phyloP scores from a whole-genome alignment of 2,797 vertebrate genomes.

The Neoniphon sammara region DNA sequence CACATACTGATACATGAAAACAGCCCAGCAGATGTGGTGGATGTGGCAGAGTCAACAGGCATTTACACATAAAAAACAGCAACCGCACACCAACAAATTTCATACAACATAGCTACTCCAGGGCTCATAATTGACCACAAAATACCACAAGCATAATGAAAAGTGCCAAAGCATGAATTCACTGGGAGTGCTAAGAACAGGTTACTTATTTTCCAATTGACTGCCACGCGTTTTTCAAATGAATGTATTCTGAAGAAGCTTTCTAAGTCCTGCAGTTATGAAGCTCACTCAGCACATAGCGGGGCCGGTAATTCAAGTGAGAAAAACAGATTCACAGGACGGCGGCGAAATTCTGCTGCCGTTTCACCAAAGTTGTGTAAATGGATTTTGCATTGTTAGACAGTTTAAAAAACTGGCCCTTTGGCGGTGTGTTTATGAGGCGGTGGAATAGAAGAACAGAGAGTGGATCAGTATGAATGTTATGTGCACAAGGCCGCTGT shows the following conservation, averaged over 20 bases:
- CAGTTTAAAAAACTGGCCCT: conserved; percentile 44
- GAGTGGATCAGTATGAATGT: conserved; percentile 53
- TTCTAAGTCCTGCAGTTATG: conserved; percentile 30
- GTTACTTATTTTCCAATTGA: conserved; percentile 66
- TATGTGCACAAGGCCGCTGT: conserved; percentile 51
- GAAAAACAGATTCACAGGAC: conserved; percentile 19
- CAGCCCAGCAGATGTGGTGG: conserved; percentile 2
- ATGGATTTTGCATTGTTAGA: conserved; percentile 47
- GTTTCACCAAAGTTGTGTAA: conserved; percentile 49
- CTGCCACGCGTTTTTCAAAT: conserved; percentile 62
- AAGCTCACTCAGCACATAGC: conserved; percentile 34
- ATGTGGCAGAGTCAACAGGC: conserved; percentile 46
- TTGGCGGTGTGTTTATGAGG: conserved; percentile 38
- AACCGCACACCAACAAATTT: conserved; percentile 18
- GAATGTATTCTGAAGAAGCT: conserved; percentile 58
- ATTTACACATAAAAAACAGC: conserved; percentile 39
- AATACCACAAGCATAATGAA: conserved; percentile 64
- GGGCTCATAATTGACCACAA: conserved; percentile 26
- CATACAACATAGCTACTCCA: conserved; percentile 8
- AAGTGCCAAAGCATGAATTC: conserved; percentile 72
- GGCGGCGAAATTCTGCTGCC: not conserved
- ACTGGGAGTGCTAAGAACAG: conserved; percentile 50
- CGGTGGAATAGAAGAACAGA: conserved; percentile 37
- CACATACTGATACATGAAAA: conserved; percentile 21
- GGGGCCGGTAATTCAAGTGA: conserved; percentile 40